Conservation (phyloP, 2,113 vertebrate genomes). For the Sisor rabdophorus region DNA sequence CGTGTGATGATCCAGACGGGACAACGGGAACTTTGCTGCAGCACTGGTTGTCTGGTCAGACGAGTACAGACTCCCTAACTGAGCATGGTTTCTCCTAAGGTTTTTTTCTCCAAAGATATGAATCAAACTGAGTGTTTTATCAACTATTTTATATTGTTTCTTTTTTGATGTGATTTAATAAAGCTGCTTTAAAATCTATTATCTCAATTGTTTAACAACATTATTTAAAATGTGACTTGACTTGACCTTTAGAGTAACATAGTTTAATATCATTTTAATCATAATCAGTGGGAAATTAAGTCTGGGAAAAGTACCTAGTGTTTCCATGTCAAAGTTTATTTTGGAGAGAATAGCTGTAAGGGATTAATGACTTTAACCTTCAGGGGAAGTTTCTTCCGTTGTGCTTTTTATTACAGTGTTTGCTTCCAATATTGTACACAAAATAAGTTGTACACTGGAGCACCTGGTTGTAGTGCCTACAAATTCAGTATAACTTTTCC, state of each 20-base stretch:
- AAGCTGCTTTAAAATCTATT: too few relatives aligned
- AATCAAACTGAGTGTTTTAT: too few relatives aligned
- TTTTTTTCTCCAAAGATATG: too few relatives aligned
- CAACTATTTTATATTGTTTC: too few relatives aligned
- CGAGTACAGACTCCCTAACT: too few relatives aligned
- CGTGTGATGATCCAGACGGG: too few relatives aligned
- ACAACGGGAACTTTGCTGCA: too few relatives aligned
- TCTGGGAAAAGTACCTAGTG: background rate
- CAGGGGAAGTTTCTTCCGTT: background rate
- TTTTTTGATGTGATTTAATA: too few relatives aligned
- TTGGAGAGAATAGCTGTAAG: background rate
- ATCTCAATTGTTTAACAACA: too few relatives aligned
- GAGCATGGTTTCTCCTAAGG: too few relatives aligned
- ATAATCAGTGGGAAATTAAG: background rate
- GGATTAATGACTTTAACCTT: background rate
- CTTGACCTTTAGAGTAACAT: background rate
- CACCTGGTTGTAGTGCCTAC: background rate
- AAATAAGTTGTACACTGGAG: background rate
- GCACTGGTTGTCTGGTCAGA: too few relatives aligned
- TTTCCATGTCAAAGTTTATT: conserved; percentile 5
- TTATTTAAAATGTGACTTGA: too few relatives aligned
- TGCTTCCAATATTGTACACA: background rate
- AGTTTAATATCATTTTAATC: background rate
- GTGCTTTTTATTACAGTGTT: background rate
- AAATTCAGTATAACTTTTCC: background rate